phyloP scores from a whole-genome alignment of 2,797 vertebrate species.

The Otolemur crassicaudatus region DNA sequence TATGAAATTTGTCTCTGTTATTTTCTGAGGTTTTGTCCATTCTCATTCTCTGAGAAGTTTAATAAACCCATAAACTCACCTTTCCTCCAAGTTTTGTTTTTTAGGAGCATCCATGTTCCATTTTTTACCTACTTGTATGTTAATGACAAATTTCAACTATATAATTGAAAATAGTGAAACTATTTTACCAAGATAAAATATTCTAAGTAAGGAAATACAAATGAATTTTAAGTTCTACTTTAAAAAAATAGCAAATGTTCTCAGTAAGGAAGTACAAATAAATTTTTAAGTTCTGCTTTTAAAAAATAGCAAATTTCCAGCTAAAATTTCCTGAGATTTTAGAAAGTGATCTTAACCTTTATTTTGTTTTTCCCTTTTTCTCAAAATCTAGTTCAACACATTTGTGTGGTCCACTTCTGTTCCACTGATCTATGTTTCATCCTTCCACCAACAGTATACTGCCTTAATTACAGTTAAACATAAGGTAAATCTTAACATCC shows the following conservation, averaged over 20 bases:
- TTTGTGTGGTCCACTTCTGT: conserved; percentile 15
- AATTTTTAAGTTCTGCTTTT: neutral
- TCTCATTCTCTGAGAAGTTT: neutral
- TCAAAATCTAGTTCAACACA: neutral
- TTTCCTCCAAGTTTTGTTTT: neutral
- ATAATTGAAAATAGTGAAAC: neutral
- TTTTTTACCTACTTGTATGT: neutral
- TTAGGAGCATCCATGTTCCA: neutral
- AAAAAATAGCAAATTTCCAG: neutral
- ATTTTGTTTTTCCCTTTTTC: neutral
- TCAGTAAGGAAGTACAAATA: neutral
- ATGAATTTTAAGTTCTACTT: neutral
- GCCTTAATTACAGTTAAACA: neutral
- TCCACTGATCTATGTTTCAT: conserved; percentile 15
- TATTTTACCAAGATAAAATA: neutral
- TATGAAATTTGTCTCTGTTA: neutral
- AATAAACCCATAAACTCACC: neutral
- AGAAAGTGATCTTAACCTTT: neutral
- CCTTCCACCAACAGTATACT: neutral
- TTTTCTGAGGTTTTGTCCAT: neutral
- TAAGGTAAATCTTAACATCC: neutral
- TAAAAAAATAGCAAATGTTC: neutral
- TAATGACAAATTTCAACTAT: neutral
- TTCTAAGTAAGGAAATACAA: neutral
- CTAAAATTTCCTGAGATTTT: neutral